Evolutionary conservation across 2,888 invertebrate genomes (phyloP).

Genomic region (Drosophila nigricruria): DNA sequence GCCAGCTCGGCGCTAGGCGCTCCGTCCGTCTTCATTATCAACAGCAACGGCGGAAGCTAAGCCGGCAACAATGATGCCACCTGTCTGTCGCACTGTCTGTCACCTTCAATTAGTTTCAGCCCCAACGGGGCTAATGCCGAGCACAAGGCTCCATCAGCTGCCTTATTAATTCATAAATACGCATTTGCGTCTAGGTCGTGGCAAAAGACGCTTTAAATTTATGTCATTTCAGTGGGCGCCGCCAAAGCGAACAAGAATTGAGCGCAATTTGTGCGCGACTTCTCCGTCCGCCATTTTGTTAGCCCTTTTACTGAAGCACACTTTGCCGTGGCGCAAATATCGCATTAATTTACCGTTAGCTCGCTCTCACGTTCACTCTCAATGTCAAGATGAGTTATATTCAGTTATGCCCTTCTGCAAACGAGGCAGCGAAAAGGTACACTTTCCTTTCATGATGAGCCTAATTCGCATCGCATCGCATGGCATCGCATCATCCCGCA

Average conservation of each 20-base stretch:
- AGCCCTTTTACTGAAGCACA: conserved; percentile 44
- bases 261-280: conserved; percentile 1
- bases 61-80: neutral
- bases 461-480: conserved; percentile 21
- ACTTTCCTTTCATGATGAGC: conserved; percentile 23
- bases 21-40: conserved; percentile 7
- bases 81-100: conserved; percentile 25
- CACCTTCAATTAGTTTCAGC: conserved; percentile 74
- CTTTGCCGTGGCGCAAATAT: conserved; percentile 44
- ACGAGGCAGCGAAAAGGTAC: conserved; percentile 8
- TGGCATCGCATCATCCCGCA: conserved; percentile 9
- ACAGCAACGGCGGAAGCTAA: neutral
- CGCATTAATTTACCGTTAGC: conserved; percentile 53
- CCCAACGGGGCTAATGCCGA: conserved; percentile 50
- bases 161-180: conserved; percentile 75
- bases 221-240: conserved; percentile 54
- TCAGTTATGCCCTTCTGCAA: conserved; percentile 23
- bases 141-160: conserved; percentile 57
- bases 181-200: conserved; percentile 42
- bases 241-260: conserved; percentile 2
- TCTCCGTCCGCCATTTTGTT: conserved; percentile 16
- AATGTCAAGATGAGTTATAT: conserved; percentile 32
- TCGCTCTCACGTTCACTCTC: conserved; percentile 4
- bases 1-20: conserved; percentile 26
- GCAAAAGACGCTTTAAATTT: conserved; percentile 55